Conservation (phyloP, 2,888 invertebrate genomes). For the Lydus trimaculatus region DNA sequence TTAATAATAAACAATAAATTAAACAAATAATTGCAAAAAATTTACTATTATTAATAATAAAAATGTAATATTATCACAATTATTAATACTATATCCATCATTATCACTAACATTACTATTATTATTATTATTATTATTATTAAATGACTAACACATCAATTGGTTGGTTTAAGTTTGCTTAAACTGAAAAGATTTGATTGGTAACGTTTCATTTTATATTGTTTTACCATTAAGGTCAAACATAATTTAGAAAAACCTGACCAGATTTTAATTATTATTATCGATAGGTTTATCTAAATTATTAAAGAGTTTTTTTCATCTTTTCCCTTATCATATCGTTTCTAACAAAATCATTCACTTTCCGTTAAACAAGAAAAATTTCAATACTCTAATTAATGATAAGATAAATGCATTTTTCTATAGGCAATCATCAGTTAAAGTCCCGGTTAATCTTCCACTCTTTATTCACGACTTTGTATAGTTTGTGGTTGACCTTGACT, state of each 20-base stretch:
- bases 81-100: background rate
- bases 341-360: no score
- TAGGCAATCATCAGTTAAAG: no score
- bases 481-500: no score
- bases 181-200: background rate
- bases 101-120: no score
- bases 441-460: no score
- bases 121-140: background rate
- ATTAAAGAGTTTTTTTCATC: no score
- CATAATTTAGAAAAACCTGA: background rate
- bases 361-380: no score
- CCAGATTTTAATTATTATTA: background rate
- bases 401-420: no score
- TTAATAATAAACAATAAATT: background rate
- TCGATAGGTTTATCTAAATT: no score
- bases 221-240: background rate
- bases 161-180: background rate
- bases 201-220: background rate
- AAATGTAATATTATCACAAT: background rate
- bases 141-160: background rate
- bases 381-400: no score
- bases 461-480: no score
- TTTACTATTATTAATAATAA: background rate
- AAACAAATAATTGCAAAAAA: background rate
- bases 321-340: no score